A percentile compares a stretch with the other conserved stretches of the same genome.
phyloP scores from a whole-genome alignment of 2,888 invertebrate genomes.

The Aphrophora alni region DNA sequence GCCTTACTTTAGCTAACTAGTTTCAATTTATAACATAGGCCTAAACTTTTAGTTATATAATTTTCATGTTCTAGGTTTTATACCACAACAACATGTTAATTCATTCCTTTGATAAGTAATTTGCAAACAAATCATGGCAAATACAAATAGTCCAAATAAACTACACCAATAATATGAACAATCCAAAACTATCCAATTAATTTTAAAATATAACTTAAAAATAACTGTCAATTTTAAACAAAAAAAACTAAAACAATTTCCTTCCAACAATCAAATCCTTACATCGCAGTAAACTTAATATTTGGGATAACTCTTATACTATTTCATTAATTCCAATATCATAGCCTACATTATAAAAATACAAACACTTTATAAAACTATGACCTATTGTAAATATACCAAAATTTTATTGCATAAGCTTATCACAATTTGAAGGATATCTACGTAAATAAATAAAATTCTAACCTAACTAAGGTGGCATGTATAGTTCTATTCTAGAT shows the following conservation, averaged over 20 bases:
- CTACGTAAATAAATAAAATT: not conserved
- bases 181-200: too few species aligned
- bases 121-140: too few species aligned
- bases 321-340: not conserved
- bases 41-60: too few species aligned
- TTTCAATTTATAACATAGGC: too few species aligned
- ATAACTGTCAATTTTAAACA: too few species aligned
- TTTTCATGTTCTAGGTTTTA: too few species aligned
- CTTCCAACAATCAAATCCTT: not conserved
- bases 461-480: not conserved
- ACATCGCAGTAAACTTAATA: not conserved
- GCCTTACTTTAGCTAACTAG: too few species aligned
- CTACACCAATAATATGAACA: too few species aligned
- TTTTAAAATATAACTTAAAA: too few species aligned
- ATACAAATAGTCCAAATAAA: too few species aligned
- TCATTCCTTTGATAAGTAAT: too few species aligned
- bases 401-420: not conserved
- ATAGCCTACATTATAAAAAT: not conserved
- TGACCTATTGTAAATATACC: not conserved
- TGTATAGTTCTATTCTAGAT: not conserved
- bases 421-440: not conserved
- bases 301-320: not conserved
- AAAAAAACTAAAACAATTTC: not conserved
- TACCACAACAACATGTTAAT: too few species aligned
- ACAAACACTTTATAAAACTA: not conserved